These are phyloP conservation scores for Lordiphosa andalusiaca DNA, from an alignment of 2,888 invertebrate genomes.

Conservation along the genomic window DNA sequence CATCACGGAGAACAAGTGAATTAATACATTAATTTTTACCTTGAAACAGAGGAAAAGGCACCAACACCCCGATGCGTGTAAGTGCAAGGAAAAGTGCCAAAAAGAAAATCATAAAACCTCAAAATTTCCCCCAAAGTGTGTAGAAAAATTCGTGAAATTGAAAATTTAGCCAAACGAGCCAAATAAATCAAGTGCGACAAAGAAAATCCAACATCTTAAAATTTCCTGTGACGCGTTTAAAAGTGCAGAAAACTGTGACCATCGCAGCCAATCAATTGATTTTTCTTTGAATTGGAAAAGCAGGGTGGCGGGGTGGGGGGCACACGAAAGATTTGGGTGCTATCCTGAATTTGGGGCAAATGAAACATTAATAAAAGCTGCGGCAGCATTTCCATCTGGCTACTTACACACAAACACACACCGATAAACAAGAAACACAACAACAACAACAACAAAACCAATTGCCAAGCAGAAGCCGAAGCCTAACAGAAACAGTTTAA, in stretches of 20 bases:
- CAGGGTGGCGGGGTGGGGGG: not conserved
- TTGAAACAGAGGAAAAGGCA: conserved; percentile 27
- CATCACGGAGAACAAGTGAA: conserved; percentile 13
- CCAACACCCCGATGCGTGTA: conserved; percentile 6
- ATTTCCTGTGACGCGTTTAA: conserved; percentile 64
- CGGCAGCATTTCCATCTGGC: conserved; percentile 29
- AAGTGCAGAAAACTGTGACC: conserved; percentile 69
- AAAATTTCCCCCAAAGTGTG: conserved; percentile 26
- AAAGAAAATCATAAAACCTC: conserved; percentile 2
- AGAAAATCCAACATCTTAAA: conserved; percentile 24
- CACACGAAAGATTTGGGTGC: not conserved
- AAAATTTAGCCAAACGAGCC: conserved; percentile 52
- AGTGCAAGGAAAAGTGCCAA: conserved; percentile 10
- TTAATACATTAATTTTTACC: conserved; percentile 36
- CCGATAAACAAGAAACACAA: conserved; percentile 53
- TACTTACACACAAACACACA: conserved; percentile 39
- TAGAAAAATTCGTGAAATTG: conserved; percentile 28
- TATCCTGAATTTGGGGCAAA: conserved; percentile 15
- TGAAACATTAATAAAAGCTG: conserved; percentile 60
- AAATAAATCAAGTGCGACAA: conserved; percentile 65
- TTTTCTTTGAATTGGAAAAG: conserved; percentile 36
- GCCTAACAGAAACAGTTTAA: conserved; percentile 18
- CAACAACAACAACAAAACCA: conserved; percentile 47
- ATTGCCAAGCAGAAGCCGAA: conserved; percentile 42
- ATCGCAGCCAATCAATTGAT: conserved; percentile 66